Conservation (phyloP, 2,888 invertebrate species). For the Lypha dubia region DNA sequence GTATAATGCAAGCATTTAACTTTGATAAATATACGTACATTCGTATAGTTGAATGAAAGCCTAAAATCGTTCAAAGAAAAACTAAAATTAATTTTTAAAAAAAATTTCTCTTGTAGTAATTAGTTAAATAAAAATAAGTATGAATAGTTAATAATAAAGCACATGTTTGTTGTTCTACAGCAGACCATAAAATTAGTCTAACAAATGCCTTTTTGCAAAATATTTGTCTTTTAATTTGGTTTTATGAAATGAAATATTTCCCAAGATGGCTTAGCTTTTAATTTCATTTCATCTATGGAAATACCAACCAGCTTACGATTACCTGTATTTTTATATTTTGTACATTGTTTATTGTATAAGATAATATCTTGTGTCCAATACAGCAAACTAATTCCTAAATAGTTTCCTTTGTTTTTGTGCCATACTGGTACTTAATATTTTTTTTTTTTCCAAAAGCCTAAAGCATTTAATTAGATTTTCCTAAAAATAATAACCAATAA, state of each 20-base stretch:
- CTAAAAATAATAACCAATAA: conserved; percentile 10
- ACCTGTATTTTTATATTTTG: conserved; percentile 1
- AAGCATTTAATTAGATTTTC: conserved; percentile 30
- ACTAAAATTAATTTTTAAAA: neutral
- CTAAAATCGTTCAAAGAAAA: conserved; percentile 20
- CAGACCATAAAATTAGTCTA: neutral
- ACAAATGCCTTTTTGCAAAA: neutral
- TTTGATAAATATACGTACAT: conserved; percentile 57
- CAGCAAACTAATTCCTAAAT: neutral
- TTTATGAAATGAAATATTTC: conserved; percentile 1
- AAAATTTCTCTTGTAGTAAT: conserved; percentile 35
- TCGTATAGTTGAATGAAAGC: conserved; percentile 34
- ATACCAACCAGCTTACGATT: neutral
- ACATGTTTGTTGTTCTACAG: neutral
- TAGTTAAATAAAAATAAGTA: conserved; percentile 26
- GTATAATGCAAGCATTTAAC: conserved; percentile 38
- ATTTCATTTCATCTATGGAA: conserved; percentile 8
- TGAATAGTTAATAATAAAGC: conserved; percentile 19
- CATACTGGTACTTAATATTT: neutral
- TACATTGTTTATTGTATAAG: too few relatives aligned
- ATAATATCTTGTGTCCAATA: neutral
- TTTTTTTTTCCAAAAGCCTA: neutral
- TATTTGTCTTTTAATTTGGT: neutral
- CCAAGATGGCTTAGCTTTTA: conserved; percentile 9
- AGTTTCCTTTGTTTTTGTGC: neutral